These are phyloP conservation scores for Neodiprion virginianus DNA, from an alignment of 1,140 invertebrate genomes.

Conservation along the genomic window DNA sequence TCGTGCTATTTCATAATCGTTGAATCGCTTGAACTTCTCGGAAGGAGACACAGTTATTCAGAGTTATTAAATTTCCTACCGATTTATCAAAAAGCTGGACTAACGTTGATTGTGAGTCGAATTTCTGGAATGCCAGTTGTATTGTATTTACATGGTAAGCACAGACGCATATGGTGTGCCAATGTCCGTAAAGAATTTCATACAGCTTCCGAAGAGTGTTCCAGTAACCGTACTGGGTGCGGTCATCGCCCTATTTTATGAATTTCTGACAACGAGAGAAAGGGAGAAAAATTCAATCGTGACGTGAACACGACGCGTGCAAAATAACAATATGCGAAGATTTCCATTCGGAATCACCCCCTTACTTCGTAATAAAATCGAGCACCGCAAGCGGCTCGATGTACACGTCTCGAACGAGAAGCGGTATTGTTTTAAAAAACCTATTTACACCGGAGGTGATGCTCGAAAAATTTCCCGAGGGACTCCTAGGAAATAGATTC, in stretches of 20 bases:
- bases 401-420: neutral
- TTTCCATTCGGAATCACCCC: neutral
- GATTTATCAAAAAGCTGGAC: neutral
- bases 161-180: neutral
- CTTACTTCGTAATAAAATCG: neutral
- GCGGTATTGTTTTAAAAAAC: neutral
- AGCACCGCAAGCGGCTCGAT: neutral
- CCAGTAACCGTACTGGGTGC: neutral
- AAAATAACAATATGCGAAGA: neutral
- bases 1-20: neutral
- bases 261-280: neutral
- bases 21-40: neutral
- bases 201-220: neutral
- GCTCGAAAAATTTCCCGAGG: neutral
- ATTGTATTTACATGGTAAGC: neutral
- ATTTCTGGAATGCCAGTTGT: neutral
- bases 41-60: neutral
- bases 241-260: neutral
- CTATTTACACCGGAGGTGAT: neutral
- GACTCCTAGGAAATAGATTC: conserved; percentile 4
- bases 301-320: no score
- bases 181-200: neutral
- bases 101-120: neutral
- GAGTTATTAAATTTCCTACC: neutral
- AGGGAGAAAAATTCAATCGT: no score